Evolutionary conservation across 1,140 invertebrate species (phyloP), one percentile per base, ranked within the genome.

Genomic region (Drosophila athabasca): DNA sequence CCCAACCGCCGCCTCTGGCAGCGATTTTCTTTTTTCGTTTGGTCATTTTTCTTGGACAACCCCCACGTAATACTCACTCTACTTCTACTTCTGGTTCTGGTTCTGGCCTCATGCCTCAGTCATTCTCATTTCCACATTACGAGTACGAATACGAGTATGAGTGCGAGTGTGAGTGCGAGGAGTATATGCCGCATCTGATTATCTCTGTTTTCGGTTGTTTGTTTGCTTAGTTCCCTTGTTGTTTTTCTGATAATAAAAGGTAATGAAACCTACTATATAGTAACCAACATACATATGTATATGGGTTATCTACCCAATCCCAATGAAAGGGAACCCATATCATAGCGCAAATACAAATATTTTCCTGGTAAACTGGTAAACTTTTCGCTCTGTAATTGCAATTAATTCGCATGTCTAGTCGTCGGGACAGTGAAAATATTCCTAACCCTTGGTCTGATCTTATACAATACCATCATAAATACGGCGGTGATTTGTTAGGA

Each of bases 81-180:
- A 60, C 45, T 39, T 45, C 26, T 13, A 60, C 45, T 39, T 43
- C 26, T 13, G 4, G 15, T 15, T 29, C 22, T 50, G 17, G 7
- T 52, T 0, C 22, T 66, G 45, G 22, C 13, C 13, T 45, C 53
- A 57, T 54, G 41, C 41, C 49, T 43, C 31, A 57, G 54, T 72
- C 82, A 79, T 67, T 68, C 66, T 88, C 79, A 88, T 87, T 87
- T 87, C 67, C 79, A 87, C 83, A 87, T 88, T 88, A 88, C 35
- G 35, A 39, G 3, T 13, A 39, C 9, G 35, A 11, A 9, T 13
- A 1, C 35, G 9, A 39, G 35, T 39, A 1, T 11, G 11, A 39
- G 35, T 39, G 2, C 2, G 29, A 31, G 3, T 31, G 29, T 26
- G 24, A 26, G 3, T 31, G 29, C 5, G 3, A 26, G 35, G 11